Percentiles rank a stretch among this genome's conserved stretches.
These are phyloP conservation scores for Catharus fuscescens DNA, from an alignment of 2,113 vertebrate genomes.

Conservation along the genomic window DNA sequence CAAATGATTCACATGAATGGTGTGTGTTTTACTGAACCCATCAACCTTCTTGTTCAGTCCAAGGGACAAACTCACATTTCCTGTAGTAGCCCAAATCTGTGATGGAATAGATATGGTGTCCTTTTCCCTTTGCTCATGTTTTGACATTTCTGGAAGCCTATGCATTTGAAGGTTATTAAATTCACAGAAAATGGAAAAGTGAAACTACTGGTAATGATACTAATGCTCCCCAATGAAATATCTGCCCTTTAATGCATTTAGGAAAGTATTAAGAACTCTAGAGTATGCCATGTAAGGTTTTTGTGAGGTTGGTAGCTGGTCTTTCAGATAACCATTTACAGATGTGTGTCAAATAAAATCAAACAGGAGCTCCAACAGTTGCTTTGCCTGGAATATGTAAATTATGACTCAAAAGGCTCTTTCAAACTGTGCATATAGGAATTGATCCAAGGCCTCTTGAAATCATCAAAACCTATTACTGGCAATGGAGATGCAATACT, in stretches of 20 bases:
- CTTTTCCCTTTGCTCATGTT: not conserved
- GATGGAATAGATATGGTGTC: not conserved
- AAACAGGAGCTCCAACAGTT: not conserved
- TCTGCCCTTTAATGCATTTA: not conserved
- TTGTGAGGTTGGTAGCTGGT: not conserved
- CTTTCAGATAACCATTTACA: not conserved
- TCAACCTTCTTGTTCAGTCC: conserved; percentile 22
- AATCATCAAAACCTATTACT: not conserved
- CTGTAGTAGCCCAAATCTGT: not conserved
- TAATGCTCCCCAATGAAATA: not conserved
- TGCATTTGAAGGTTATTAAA: not conserved
- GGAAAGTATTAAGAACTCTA: not conserved
- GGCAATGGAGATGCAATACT: not conserved
- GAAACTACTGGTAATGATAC: not conserved
- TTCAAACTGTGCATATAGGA: not conserved
- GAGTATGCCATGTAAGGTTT: not conserved
- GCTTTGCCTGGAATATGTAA: not conserved
- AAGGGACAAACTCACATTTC: not conserved
- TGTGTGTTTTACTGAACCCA: not conserved
- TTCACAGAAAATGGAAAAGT: not conserved
- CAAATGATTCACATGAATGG: not conserved
- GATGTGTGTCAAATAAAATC: not conserved
- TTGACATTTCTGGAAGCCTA: conserved; percentile 3
- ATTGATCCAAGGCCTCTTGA: not conserved
- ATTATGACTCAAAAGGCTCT: not conserved